A percentile compares a stretch with the other conserved stretches of the same genome.
phyloP scores from a whole-genome alignment of 2,113 vertebrate genomes.

The Pao palembangensis region DNA sequence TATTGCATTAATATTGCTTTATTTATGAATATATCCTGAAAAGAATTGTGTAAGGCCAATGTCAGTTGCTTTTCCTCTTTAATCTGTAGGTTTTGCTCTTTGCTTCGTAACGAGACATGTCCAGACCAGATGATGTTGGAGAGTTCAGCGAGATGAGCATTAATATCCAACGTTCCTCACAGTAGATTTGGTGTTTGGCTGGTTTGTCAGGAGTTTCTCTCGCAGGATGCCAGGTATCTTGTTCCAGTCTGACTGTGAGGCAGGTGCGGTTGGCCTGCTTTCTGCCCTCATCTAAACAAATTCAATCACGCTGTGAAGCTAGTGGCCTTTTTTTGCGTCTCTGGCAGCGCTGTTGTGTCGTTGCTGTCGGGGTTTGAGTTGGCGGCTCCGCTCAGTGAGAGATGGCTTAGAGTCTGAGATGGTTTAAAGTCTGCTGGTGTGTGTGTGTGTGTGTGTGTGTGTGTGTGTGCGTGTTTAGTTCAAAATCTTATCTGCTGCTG shows the following conservation, averaged over 20 bases:
- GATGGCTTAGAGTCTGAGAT: conserved; percentile 15
- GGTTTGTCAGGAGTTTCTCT: background rate
- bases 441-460: conserved; percentile 3
- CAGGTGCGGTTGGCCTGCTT: conserved; percentile 30
- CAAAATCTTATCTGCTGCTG: conserved; percentile 42
- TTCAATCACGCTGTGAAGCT: conserved; percentile 20
- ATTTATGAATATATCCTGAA: background rate
- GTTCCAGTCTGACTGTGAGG: conserved; percentile 11
- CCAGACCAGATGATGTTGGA: no score
- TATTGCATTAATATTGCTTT: background rate
- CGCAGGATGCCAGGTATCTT: conserved; percentile 21
- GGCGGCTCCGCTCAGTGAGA: conserved; percentile 20
- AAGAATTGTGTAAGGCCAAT: background rate
- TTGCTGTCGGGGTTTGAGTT: conserved; percentile 41
- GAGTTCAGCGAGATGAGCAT: background rate
- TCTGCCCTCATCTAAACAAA: conserved; percentile 45
- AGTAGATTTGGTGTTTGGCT: background rate
- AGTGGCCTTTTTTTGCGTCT: conserved; percentile 31
- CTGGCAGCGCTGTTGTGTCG: conserved; percentile 38
- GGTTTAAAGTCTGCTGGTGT: conserved; percentile 5
- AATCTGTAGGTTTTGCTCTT: background rate
- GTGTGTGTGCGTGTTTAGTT: conserved; percentile 14
- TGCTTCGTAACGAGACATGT: background rate
- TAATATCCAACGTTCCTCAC: conserved; percentile 5
- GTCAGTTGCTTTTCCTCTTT: background rate